A percentile compares a stretch with the other conserved stretches of the same genome.
These are phyloP conservation scores for Xanthorhoe designata DNA, from an alignment of 2,888 invertebrate genomes.

Conservation along the genomic window DNA sequence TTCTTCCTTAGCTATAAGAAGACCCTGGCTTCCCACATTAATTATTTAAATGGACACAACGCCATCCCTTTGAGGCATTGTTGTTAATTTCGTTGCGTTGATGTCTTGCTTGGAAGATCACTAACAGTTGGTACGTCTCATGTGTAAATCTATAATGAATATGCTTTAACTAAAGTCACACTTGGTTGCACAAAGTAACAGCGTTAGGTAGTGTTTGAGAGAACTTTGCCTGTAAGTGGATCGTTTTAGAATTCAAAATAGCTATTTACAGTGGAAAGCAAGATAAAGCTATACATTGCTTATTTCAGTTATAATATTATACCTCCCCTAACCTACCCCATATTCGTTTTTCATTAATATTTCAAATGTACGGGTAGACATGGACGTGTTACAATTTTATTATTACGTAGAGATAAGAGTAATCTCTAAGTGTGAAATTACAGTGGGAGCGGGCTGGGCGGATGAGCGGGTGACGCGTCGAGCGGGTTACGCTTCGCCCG, in stretches of 20 bases:
- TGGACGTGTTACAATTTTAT: no score
- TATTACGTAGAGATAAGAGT: no score
- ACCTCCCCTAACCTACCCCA: no score
- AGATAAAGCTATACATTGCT: no score
- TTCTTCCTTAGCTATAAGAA: slow-evolving; percentile 53
- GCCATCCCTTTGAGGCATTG: slow-evolving; percentile 58
- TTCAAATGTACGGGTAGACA: no score
- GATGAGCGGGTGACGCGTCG: no score
- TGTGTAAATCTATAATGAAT: slow-evolving; percentile 1
- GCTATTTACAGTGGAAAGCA: not conserved
- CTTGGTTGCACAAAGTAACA: not conserved
- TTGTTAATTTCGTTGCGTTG: slow-evolving; percentile 57
- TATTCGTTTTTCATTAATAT: no score
- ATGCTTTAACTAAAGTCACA: not conserved
- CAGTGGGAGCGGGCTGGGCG: no score
- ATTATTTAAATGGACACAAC: slow-evolving; percentile 74
- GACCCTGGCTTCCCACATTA: slow-evolving; percentile 57
- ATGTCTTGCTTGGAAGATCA: slow-evolving; percentile 31
- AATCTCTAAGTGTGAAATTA: no score
- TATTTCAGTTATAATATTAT: no score
- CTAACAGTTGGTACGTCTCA: slow-evolving; percentile 16
- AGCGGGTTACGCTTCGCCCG: no score
- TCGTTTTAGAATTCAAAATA: not conserved
- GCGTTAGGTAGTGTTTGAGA: not conserved
- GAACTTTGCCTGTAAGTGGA: not conserved